These are phyloP conservation scores for Tinea trinotella DNA, from an alignment of 2,888 invertebrate genomes.

Conservation along the genomic window DNA sequence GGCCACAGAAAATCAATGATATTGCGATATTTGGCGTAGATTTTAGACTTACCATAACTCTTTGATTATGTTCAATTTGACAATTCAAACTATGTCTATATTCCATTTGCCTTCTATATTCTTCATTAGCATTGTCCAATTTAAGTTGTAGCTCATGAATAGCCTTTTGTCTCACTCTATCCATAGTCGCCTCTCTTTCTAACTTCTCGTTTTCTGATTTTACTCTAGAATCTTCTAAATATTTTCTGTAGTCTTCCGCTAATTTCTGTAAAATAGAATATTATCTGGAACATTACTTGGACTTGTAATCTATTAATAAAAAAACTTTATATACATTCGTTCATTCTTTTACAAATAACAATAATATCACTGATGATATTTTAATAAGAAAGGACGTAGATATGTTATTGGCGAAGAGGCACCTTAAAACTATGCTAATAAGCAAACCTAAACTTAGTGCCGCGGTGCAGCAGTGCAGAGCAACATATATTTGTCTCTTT, in stretches of 20 bases:
- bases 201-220: conserved; percentile 34
- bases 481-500: too few species aligned
- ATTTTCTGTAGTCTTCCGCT: conserved; percentile 41
- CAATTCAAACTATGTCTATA: conserved; percentile 42
- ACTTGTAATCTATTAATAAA: not conserved
- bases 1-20: too few species aligned
- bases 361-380: too few species aligned
- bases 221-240: conserved; percentile 36
- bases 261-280: conserved; percentile 43
- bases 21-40: too few species aligned
- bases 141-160: conserved; percentile 38
- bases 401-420: too few species aligned
- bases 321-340: not conserved
- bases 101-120: conserved; percentile 43
- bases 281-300: too few species aligned
- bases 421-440: too few species aligned
- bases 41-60: conserved; percentile 37
- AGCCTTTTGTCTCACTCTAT: conserved; percentile 42
- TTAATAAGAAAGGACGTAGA: too few species aligned
- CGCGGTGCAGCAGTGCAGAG: too few species aligned
- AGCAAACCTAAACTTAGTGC: too few species aligned
- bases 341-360: too few species aligned
- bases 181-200: conserved; percentile 38
- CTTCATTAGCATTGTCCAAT: conserved; percentile 41
- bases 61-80: conserved; percentile 49